A percentile compares a stretch with the other conserved stretches of the same genome.
These are phyloP conservation scores for Florisuga fusca DNA, from an alignment of 2,797 vertebrate genomes.

Conservation along the genomic window DNA sequence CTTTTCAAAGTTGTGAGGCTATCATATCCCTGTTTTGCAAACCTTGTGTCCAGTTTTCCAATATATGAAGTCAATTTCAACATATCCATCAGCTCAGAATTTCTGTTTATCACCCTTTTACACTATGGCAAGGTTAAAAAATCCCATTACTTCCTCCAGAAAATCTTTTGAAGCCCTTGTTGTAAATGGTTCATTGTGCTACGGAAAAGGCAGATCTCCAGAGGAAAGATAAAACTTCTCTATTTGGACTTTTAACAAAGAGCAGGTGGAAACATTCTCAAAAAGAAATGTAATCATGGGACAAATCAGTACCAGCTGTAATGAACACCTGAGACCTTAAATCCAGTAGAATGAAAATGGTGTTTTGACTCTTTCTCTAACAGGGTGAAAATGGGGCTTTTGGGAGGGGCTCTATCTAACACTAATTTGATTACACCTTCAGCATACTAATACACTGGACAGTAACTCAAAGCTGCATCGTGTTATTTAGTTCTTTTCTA, in stretches of 20 bases:
- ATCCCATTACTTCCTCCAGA: conserved; percentile 38
- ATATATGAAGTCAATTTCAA: not conserved
- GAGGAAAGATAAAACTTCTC: conserved; percentile 60
- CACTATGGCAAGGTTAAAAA: not conserved
- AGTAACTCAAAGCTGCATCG: not conserved
- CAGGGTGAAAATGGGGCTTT: conserved; percentile 23
- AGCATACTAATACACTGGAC: not conserved
- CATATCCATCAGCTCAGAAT: not conserved
- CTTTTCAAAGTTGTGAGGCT: not conserved
- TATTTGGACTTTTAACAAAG: conserved; percentile 53
- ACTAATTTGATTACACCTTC: conserved; percentile 28
- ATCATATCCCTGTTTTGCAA: not conserved
- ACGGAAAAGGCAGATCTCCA: conserved; percentile 31
- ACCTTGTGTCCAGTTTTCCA: not conserved
- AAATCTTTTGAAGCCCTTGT: conserved; percentile 34
- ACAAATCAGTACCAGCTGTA: conserved; percentile 33
- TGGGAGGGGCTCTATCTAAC: not conserved
- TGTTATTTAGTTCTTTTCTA: not conserved
- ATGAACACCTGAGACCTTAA: conserved; percentile 57
- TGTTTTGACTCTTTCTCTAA: conserved; percentile 6
- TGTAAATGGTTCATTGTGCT: conserved; percentile 30
- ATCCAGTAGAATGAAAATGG: conserved; percentile 15
- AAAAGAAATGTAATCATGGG: conserved; percentile 57
- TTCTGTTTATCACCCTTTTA: not conserved
- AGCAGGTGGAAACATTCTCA: conserved; percentile 6